Base-by-base conservation (phyloP, 2,797 vertebrate genomes). In the Coilia nasus region DNA sequence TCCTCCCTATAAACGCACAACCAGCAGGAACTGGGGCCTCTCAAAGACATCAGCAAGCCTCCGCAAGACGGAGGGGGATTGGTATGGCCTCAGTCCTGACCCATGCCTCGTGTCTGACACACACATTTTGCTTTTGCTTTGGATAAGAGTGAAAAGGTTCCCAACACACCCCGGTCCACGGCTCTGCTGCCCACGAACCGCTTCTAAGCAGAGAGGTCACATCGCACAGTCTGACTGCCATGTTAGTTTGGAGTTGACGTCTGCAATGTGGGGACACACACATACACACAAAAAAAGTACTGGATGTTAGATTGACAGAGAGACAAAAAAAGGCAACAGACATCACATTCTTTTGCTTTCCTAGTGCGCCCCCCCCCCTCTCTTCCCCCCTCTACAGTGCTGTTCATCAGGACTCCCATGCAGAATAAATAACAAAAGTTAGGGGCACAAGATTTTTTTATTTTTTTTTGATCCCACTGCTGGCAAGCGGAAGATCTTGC, bases 171-270 rank as follows among this genome's bases (percentile, higher is more conserved):
- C 98, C 98, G 93, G 97, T 99, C 98, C 98, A 99, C 96, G 98
- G 98, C 97, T 99, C 98, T 94, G 98, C 97, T 88, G 98, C 97
- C 98, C 98, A 99, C 97, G 98, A 99, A 95, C 98, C 98, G 97
- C 98, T 99, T 97, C 98, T 99, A 97, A 99, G 98, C 95, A 99
- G 98, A 97, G 98, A 99, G 96, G 98, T 98, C 98, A 99, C 98
- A 97, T 99, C 98, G 96, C 98, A 99, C 95, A 99, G 98, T 98
- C 98, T 99, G 97, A 99, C 98, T 97, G 98, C 98, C 98, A 99
- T 99, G 97, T 97, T 98, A 98, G 97, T 97, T 97, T 96, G 96
- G 96, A 97, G 97, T 96, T 98, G 97, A 96, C 96, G 97, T 98
- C 97, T 99, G 97, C 95, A 99, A 98, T 97, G 96, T 97, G 96